A percentile compares a stretch with the other conserved stretches of the same genome.
These are phyloP conservation scores for Athrips mouffetella DNA, from an alignment of 2,888 invertebrate species.

Conservation along the genomic window DNA sequence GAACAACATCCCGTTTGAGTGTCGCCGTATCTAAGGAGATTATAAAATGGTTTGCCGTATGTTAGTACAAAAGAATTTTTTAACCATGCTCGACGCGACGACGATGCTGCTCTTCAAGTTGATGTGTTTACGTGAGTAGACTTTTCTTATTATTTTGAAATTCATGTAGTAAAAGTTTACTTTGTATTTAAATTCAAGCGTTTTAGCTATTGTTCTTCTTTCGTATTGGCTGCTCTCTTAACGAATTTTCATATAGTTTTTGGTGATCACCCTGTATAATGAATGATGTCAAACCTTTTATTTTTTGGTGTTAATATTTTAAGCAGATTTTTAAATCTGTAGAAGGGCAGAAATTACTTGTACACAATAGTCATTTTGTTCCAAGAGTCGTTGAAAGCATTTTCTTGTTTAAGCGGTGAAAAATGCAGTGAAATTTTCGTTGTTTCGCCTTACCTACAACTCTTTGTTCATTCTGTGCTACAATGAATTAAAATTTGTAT, in stretches of 20 bases:
- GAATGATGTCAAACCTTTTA: background rate
- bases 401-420: constrained; percentile 5
- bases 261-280: too few relatives aligned
- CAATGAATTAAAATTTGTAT: too few relatives aligned
- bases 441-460: constrained; percentile 3
- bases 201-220: background rate
- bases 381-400: constrained; percentile 11
- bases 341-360: too few relatives aligned
- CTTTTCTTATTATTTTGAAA: background rate
- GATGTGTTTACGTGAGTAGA: constrained; percentile 63
- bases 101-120: constrained; percentile 48
- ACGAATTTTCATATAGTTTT: background rate
- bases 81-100: constrained; percentile 40
- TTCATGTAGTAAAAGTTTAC: background rate
- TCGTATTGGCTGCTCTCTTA: background rate
- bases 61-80: constrained; percentile 43
- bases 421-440: constrained; percentile 8
- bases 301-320: background rate
- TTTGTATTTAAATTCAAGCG: background rate
- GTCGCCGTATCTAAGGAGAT: constrained; percentile 52
- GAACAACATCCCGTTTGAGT: constrained; percentile 33
- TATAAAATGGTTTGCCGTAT: constrained; percentile 47
- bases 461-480: too few relatives aligned
- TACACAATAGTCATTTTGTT: constrained; percentile 5
- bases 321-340: background rate